Evolutionary conservation across 2,888 invertebrate genomes (phyloP).

Genomic region (Epinotia demarniana): DNA sequence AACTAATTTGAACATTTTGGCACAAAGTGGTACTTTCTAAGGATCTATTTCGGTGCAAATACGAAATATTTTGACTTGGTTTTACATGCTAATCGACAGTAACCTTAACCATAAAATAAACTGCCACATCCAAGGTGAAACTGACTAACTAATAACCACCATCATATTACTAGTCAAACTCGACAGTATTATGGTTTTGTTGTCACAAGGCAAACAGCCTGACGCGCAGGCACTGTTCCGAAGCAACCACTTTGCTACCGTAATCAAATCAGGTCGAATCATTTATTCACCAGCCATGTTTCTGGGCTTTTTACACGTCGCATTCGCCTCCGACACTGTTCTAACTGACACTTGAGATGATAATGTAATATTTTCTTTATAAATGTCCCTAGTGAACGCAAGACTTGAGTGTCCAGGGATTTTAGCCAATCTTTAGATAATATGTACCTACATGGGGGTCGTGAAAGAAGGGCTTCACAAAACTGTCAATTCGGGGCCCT

Average conservation of each 20-base stretch:
- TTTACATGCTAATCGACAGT: too few relatives aligned
- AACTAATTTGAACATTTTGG: conserved; percentile 5
- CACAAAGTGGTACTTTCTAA: not conserved
- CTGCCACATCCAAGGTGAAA: too few relatives aligned
- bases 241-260: conserved; percentile 21
- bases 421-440: conserved; percentile 6
- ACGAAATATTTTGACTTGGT: not conserved
- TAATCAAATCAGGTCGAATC: conserved; percentile 43
- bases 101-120: too few relatives aligned
- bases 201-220: conserved; percentile 1
- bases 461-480: not conserved
- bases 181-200: not conserved
- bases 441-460: not conserved
- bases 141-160: not conserved
- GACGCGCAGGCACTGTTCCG: not conserved
- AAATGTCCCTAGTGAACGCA: conserved; percentile 6
- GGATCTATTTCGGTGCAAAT: not conserved
- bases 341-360: conserved; percentile 32
- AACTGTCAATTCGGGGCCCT: not conserved
- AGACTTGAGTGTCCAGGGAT: conserved; percentile 19
- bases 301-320: conserved; percentile 36
- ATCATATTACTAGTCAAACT: not conserved
- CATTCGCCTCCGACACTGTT: conserved; percentile 20
- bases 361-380: conserved; percentile 23
- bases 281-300: conserved; percentile 41